Percentiles rank a stretch among this genome's conserved stretches.
Conservation (phyloP, 2,888 invertebrate genomes). For the Cerastoderma edule region DNA sequence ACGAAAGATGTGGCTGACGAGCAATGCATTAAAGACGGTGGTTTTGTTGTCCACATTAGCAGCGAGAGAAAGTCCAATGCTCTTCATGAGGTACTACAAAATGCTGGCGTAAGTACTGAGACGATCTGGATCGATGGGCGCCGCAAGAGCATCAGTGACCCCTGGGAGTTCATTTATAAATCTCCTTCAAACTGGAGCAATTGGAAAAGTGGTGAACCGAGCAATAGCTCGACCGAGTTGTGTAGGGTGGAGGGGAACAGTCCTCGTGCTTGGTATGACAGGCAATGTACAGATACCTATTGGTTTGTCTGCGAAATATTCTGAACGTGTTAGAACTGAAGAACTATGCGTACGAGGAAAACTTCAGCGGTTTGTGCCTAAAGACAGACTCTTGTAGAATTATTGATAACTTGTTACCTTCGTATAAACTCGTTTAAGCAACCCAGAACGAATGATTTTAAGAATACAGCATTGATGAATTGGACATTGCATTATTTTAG, state of each 20-base stretch:
- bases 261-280: slow-evolving; percentile 4
- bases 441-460: too few relatives aligned
- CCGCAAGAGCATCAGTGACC: not conserved
- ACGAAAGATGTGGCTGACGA: slow-evolving; percentile 3
- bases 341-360: too few relatives aligned
- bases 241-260: not conserved
- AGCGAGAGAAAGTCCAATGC: slow-evolving; percentile 3
- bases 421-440: too few relatives aligned
- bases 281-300: not conserved
- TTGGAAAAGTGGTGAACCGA: slow-evolving; percentile 15
- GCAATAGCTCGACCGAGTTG: not conserved
- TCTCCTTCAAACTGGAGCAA: not conserved
- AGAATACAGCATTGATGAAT: too few relatives aligned
- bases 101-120: not conserved
- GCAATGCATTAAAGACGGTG: not conserved
- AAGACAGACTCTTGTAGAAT: too few relatives aligned
- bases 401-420: too few relatives aligned
- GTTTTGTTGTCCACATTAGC: slow-evolving; percentile 8
- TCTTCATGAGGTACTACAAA: slow-evolving; percentile 3
- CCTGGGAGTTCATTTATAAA: slow-evolving; percentile 4
- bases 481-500: too few relatives aligned
- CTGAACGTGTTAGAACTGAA: too few relatives aligned
- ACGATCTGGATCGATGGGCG: slow-evolving; percentile 23
- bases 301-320: not conserved
- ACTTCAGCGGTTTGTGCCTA: too few relatives aligned